phyloP scores from a whole-genome alignment of 2,888 invertebrate species.

The Pantelozetes paolii region DNA sequence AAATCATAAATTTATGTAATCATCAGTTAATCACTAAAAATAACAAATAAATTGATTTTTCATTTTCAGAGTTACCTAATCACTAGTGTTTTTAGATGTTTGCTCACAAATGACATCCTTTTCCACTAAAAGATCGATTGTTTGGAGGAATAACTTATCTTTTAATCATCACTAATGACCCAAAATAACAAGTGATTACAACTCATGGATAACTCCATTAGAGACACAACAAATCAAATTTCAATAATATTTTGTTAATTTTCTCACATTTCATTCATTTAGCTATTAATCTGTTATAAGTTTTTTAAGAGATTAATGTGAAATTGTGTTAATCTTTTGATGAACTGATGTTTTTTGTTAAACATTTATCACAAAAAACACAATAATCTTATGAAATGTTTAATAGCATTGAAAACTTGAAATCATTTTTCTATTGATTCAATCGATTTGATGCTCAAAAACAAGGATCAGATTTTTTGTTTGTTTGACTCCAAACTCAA shows the following conservation, averaged over 20 bases:
- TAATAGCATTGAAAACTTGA: too few relatives aligned
- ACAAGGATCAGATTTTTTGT: too few relatives aligned
- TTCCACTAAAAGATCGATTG: constrained; percentile 2
- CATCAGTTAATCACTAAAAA: too few relatives aligned
- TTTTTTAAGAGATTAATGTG: neutral
- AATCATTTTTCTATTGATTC: too few relatives aligned
- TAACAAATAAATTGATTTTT: too few relatives aligned
- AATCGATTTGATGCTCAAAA: too few relatives aligned
- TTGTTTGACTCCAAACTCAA: too few relatives aligned
- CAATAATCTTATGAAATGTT: too few relatives aligned
- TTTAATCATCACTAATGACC: constrained; percentile 19
- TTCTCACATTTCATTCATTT: constrained; percentile 16
- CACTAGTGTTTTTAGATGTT: too few relatives aligned
- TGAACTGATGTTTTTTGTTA: neutral
- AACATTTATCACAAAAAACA: neutral
- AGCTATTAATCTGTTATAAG: neutral
- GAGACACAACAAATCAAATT: neutral
- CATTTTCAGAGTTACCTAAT: too few relatives aligned
- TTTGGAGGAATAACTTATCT: neutral
- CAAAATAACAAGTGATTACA: neutral
- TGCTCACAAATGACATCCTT: neutral
- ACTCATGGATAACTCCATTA: neutral
- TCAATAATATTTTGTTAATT: neutral
- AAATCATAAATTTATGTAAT: too few relatives aligned
- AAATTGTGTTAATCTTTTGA: neutral